phyloP scores from a whole-genome alignment of 1,140 invertebrate species.

The Harpegnathos saltator region DNA sequence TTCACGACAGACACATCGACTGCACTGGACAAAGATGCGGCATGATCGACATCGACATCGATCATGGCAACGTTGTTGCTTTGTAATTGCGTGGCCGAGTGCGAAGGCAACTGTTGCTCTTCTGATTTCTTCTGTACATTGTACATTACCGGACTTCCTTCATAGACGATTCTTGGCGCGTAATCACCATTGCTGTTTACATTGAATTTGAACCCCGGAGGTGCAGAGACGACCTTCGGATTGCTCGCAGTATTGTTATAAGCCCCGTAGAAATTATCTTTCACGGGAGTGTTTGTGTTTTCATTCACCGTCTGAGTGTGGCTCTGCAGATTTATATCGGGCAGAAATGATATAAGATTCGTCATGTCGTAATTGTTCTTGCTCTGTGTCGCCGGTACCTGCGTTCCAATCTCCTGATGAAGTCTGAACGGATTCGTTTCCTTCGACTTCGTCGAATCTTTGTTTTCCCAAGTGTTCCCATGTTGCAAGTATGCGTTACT shows the following conservation, averaged over 20 bases:
- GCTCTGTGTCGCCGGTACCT: neutral
- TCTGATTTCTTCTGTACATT: conserved; percentile 14
- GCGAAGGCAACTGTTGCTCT: too few relatives aligned
- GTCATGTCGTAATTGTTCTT: neutral
- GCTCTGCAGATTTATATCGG: neutral
- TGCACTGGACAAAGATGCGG: too few relatives aligned
- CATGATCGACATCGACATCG: neutral
- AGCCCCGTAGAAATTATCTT: too few relatives aligned
- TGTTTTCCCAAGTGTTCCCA: neutral
- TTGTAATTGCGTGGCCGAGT: neutral
- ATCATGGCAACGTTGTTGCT: neutral
- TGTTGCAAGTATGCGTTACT: too few relatives aligned
- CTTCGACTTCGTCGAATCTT: neutral
- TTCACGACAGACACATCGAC: too few relatives aligned
- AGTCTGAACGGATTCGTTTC: conserved; percentile 67
- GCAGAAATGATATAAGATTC: neutral
- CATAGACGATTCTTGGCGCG: conserved; percentile 30
- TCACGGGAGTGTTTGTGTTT: neutral
- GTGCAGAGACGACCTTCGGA: neutral
- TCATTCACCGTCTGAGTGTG: neutral
- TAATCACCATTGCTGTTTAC: neutral
- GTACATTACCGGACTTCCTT: conserved; percentile 34
- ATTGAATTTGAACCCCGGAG: neutral
- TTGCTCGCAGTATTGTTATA: too few relatives aligned
- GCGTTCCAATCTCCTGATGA: neutral